Base-by-base conservation (phyloP, 2,797 vertebrate species). In the Microctenopoma steveboyesi region DNA sequence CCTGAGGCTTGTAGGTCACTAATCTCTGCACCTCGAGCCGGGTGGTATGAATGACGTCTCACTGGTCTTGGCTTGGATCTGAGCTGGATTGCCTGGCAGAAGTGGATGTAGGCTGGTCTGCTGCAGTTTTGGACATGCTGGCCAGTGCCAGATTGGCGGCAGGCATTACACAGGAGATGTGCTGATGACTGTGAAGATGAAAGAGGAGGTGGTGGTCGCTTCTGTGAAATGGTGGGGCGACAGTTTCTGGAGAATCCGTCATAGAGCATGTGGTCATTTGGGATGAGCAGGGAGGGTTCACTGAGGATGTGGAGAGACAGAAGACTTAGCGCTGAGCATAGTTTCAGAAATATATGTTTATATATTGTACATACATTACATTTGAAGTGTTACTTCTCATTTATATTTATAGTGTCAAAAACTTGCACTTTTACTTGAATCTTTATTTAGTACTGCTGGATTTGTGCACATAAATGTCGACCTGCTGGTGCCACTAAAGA, bases 71-170 rank as follows among this genome's bases (percentile, higher is more conserved):
- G 71, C 64, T 88, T 92, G 30, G 54, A 25, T 42, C 56, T 37
- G 16, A 89, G 92, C 57, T 64, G 88, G 30, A 95, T 84, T 66
- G 90, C 83, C 37, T 74, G 90, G 63, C 92, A 92, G 70, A 95
- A 93, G 74, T 95, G 93, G 4, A 93, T 61, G 40, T 93, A 94
- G 12, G 74, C 33, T 1, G 89, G 79, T 56, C 75, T 69, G 65
- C 59, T 61, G 66, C 28, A 78, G 69, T 35, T 74, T 25, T 72
- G 81, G 46, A 25, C 67, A 46, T 33, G 72, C 47, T 64, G 72
- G 22, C 15, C 7, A 16, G n/a, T 46, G 16, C 18, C 40, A 0
- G 64, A 15, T 1, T 59, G 65, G 25, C 57, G 79, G 65, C 70
- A 60, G 56, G 48, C 61, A 52, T 59, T 82, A 54, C 54, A 74